Evolutionary conservation across 1,140 invertebrate genomes (phyloP).

Genomic region (Bombus ignitus): DNA sequence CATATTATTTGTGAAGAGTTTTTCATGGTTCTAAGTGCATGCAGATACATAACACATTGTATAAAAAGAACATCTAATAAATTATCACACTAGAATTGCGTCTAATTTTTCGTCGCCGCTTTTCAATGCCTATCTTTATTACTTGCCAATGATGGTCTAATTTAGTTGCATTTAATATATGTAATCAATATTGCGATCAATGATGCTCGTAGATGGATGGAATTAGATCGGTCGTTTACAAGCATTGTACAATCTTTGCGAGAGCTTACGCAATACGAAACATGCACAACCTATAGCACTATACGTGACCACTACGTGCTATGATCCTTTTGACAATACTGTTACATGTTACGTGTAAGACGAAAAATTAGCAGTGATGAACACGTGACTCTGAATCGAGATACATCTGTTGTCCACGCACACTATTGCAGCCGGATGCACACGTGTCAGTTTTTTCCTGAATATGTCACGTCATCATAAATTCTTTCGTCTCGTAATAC

Average conservation of each 20-base stretch:
- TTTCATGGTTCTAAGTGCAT: background rate
- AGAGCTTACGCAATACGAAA: slow-evolving; percentile 36
- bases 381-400: background rate
- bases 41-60: background rate
- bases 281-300: background rate
- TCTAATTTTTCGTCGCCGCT: background rate
- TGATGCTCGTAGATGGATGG: slow-evolving; percentile 4
- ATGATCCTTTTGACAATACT: slow-evolving; percentile 1
- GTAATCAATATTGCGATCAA: slow-evolving; percentile 29
- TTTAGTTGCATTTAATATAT: slow-evolving; percentile 16
- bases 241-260: slow-evolving; percentile 14
- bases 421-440: background rate
- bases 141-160: slow-evolving; percentile 19
- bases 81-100: background rate
- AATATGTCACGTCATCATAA: slow-evolving; percentile 22
- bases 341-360: too few species aligned
- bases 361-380: background rate
- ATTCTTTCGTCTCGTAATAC: slow-evolving; percentile 23
- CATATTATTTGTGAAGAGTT: background rate
- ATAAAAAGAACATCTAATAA: background rate
- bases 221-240: slow-evolving; percentile 38
- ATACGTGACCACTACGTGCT: background rate
- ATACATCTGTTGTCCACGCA: slow-evolving; percentile 1
- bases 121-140: background rate
- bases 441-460: background rate